Conservation (phyloP, 2,113 vertebrate species). For the Emydocephalus ijimae region DNA sequence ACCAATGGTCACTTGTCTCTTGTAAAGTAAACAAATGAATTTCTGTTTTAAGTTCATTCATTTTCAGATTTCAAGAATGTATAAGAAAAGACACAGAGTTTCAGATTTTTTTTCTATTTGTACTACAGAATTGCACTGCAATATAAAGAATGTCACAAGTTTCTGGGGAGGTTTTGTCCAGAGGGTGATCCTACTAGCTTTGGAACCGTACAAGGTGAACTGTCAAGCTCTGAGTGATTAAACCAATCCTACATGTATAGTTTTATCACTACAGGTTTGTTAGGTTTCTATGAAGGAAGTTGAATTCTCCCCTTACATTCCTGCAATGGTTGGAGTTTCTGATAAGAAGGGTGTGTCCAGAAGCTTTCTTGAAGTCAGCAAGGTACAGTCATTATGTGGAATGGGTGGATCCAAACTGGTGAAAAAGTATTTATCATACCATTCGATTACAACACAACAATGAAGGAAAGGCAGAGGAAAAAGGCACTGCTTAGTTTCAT, state of each 20-base stretch:
- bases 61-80: slow-evolving; percentile 22
- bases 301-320: slow-evolving; percentile 56
- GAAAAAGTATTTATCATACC: slow-evolving; percentile 57
- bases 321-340: slow-evolving; percentile 56
- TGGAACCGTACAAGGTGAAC: background rate
- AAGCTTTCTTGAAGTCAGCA: slow-evolving; percentile 48
- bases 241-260: slow-evolving; percentile 5
- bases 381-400: slow-evolving; percentile 51
- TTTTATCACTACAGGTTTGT: slow-evolving; percentile 56
- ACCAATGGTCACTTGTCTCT: no score
- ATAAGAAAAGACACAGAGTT: background rate
- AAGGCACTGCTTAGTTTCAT: slow-evolving; percentile 44
- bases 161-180: slow-evolving; percentile 7
- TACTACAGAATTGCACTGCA: slow-evolving; percentile 1
- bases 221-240: slow-evolving; percentile 24
- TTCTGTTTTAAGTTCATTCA: slow-evolving; percentile 26
- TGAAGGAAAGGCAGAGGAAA: slow-evolving; percentile 56
- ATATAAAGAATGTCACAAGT: background rate
- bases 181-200: background rate
- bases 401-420: slow-evolving; percentile 56
- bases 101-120: slow-evolving; percentile 26
- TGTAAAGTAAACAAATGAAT: no score
- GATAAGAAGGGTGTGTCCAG: slow-evolving; percentile 56
- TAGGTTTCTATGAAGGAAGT: slow-evolving; percentile 49
- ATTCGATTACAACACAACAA: slow-evolving; percentile 44